phyloP scores from a whole-genome alignment of 2,797 vertebrate species.

The Sebastes steindachneri region DNA sequence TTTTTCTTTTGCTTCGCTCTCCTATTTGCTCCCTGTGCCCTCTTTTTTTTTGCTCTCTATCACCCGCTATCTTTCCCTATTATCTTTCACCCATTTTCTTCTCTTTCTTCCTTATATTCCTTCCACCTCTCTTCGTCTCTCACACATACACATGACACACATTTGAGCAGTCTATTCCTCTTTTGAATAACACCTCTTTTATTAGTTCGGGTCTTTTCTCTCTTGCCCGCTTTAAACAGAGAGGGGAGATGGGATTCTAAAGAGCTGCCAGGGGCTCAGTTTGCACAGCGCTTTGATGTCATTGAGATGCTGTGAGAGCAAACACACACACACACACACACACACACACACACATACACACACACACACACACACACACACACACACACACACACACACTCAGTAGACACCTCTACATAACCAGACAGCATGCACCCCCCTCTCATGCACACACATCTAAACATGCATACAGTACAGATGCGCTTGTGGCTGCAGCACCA shows the following conservation, averaged over 20 bases:
- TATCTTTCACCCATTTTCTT: conserved; percentile 28
- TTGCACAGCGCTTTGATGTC: conserved; percentile 85
- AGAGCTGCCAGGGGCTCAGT: conserved; percentile 85
- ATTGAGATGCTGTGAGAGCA: conserved; percentile 80
- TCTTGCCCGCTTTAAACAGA: conserved; percentile 77
- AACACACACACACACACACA: conserved; percentile 64
- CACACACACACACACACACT: conserved; percentile 30
- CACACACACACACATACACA: conserved; percentile 35
- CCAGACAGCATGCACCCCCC: conserved; percentile 48
- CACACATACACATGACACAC: conserved; percentile 64
- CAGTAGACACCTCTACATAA: conserved; percentile 63
- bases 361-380: conserved; percentile 28
- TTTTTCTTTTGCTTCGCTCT: conserved; percentile 26
- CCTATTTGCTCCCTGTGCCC: conserved; percentile 32
- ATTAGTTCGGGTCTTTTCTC: conserved; percentile 77
- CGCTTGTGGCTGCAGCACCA: conserved; percentile 48
- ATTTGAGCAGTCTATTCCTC: conserved; percentile 70
- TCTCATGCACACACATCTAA: conserved; percentile 38
- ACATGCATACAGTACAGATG: conserved; percentile 54
- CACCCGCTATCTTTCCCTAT: conserved; percentile 24
- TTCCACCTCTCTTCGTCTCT: conserved; percentile 22
- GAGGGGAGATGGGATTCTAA: conserved; percentile 80
- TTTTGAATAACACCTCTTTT: conserved; percentile 81
- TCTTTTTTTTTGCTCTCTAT: conserved; percentile 19
- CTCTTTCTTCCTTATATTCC: conserved; percentile 30